A percentile compares a stretch with the other conserved stretches of the same genome.
These are phyloP conservation scores for Melanerpes formicivorus DNA, from an alignment of 2,113 vertebrate genomes.

Conservation along the genomic window DNA sequence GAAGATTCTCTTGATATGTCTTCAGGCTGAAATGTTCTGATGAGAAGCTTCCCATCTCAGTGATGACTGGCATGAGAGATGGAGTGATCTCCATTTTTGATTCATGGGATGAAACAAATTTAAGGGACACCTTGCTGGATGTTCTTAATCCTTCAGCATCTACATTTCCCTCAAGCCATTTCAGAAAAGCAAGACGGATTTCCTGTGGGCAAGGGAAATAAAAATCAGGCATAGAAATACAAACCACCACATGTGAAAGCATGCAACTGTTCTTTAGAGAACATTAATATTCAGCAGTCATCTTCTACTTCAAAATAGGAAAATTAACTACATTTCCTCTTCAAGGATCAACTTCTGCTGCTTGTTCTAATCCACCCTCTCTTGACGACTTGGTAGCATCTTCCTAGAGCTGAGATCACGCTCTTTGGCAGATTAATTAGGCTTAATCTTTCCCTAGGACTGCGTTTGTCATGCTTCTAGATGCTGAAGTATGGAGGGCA, in stretches of 20 bases:
- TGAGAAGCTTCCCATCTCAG: conserved; percentile 57
- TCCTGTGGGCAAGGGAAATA: conserved; percentile 57
- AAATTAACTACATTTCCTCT: not conserved
- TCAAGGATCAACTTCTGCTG: not conserved
- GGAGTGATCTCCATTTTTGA: conserved; percentile 56
- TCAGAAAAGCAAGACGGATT: conserved; percentile 69
- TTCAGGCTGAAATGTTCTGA: conserved; percentile 82
- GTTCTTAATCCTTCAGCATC: conserved; percentile 72
- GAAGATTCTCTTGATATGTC: conserved; percentile 83
- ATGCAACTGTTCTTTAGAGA: not conserved
- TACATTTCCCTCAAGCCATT: conserved; percentile 73
- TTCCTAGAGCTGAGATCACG: accelerated
- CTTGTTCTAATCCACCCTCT: not conserved
- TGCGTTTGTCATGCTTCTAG: not conserved
- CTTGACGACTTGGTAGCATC: not conserved
- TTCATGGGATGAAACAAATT: conserved; percentile 66
- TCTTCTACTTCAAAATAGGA: not conserved
- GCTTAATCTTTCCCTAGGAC: not conserved
- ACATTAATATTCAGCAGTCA: not conserved
- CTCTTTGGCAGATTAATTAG: not conserved
- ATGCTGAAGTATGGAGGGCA: not conserved
- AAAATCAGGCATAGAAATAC: not conserved
- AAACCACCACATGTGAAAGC: not conserved
- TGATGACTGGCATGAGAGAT: conserved; percentile 77
- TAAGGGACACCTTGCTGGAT: conserved; percentile 80